Conservation (phyloP, 2,113 vertebrate genomes). For the Mionectes macconnelli region DNA sequence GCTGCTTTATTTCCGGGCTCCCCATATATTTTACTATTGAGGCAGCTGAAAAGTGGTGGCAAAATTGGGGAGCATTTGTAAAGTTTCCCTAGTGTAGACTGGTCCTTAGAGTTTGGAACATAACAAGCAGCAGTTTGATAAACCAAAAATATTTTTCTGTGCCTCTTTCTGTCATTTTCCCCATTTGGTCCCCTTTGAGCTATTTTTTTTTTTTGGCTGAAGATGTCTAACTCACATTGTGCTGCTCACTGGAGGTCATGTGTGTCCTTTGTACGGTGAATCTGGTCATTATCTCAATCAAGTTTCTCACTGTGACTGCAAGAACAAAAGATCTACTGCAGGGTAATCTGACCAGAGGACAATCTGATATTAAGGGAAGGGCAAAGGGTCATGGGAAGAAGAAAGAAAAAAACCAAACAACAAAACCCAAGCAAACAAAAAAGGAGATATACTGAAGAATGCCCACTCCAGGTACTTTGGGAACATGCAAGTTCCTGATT, state of each 20-base stretch:
- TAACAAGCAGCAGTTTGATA: conserved; percentile 58
- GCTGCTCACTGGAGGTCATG: conserved; percentile 58
- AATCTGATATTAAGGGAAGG: conserved; percentile 10
- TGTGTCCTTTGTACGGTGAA: conserved; percentile 50
- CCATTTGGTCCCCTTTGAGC: background rate
- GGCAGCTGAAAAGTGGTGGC: conserved; percentile 14
- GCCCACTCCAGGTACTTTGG: conserved; percentile 1
- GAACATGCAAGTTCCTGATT: conserved; percentile 15
- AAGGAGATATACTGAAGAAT: conserved; percentile 28
- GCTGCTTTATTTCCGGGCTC: background rate
- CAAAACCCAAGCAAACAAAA: conserved; percentile 21
- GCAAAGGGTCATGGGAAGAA: conserved; percentile 45
- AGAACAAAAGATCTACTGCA: conserved; percentile 59
- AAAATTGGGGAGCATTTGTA: conserved; percentile 13
- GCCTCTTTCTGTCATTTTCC: background rate
- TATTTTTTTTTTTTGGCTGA: background rate
- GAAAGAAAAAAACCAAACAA: background rate
- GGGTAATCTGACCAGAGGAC: conserved; percentile 46
- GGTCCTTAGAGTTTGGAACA: conserved; percentile 7
- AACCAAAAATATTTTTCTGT: conserved; percentile 31
- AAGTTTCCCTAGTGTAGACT: background rate
- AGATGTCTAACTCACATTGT: conserved; percentile 62
- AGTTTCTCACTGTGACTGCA: conserved; percentile 53
- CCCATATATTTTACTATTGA: background rate
- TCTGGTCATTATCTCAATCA: conserved; percentile 58